Base-by-base conservation (phyloP, 2,113 vertebrate genomes). In the Lepus americanus region DNA sequence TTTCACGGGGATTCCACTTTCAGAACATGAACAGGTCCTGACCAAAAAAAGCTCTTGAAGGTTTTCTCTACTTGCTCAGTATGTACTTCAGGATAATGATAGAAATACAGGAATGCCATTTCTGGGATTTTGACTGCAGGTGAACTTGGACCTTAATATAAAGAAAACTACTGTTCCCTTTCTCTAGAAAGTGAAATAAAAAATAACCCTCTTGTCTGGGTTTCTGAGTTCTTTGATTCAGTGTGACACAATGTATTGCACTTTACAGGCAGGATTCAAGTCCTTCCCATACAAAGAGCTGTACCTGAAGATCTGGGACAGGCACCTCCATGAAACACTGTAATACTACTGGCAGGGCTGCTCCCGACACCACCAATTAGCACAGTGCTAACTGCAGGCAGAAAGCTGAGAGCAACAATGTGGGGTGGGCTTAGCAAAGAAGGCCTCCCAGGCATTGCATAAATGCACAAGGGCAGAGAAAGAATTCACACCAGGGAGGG, bases 401-500 rank as follows among this genome's bases (percentile, higher is more conserved):
- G 33, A 90, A 29, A 88, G 36, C 78, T 53, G 77, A 90, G 51
- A 84, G 53, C 61, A 63, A 22, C 36, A 33, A 5, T 14, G 16
- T 2, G 66, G 44, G 33, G 33, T 9, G 16, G 51, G 22, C 9
- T 82, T 33, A 33, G 23, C 6, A 13, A 14, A 39, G 49, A 73
- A 82, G 87, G 77, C 81, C 76, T 96, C 63, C 16, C 31, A 89
- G 77, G 90, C 92, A 92, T 89, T 55, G 70, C 82, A 76, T 84
- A 78, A 70, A 90, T 85, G 63, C 53, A 85, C 20, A 51, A 55
- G 19, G 44, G 86, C 64, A 72, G 16, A 72, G 69, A 77, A 96
- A 74, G 78, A 96, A 96, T 93, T 95, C 88, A 92, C 69, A 93
- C 63, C 81, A 70, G 63, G 39, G 44, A 88, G 39, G 44, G 59